Evolutionary conservation across 2,888 invertebrate genomes (phyloP).

Genomic region (Drosophila emarginata): DNA sequence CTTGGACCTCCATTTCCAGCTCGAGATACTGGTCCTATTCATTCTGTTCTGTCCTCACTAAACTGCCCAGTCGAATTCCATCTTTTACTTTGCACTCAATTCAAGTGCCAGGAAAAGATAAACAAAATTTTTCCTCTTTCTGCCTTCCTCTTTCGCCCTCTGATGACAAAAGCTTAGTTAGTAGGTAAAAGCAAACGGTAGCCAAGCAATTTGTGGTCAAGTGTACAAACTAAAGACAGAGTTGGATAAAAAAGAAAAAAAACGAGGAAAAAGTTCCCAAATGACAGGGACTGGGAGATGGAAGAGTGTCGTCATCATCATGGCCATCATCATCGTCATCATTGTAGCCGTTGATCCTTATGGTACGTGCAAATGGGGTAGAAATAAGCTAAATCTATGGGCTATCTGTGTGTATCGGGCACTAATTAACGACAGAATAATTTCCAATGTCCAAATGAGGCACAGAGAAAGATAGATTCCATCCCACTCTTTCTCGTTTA

Average conservation of each 20-base stretch:
- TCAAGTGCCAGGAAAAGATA: slow-evolving; percentile 52
- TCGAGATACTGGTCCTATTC: background rate
- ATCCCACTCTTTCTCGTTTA: background rate
- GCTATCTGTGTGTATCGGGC: slow-evolving; percentile 42
- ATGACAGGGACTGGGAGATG: slow-evolving; percentile 22
- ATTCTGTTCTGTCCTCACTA: background rate
- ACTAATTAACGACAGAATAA: slow-evolving; percentile 79
- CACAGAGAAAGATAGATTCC: background rate
- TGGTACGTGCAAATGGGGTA: slow-evolving; percentile 67
- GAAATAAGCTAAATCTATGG: slow-evolving; percentile 70
- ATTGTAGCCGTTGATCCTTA: slow-evolving; percentile 24
- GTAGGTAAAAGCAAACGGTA: slow-evolving; percentile 66
- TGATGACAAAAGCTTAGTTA: slow-evolving; percentile 57
- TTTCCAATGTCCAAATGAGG: slow-evolving; percentile 61
- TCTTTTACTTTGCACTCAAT: slow-evolving; percentile 53
- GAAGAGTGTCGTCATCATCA: background rate
- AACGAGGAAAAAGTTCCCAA: slow-evolving; percentile 42
- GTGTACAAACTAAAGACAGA: slow-evolving; percentile 50
- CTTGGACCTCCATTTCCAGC: slow-evolving; percentile 29
- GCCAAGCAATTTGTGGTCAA: slow-evolving; percentile 73
- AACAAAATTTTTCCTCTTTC: slow-evolving; percentile 35
- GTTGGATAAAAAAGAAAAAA: slow-evolving; percentile 4
- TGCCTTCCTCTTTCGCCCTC: background rate
- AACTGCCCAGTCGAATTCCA: slow-evolving; percentile 14
- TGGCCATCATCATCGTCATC: background rate